Evolutionary conservation across 2,797 vertebrate genomes (phyloP).

Genomic region (Selene dorsalis): DNA sequence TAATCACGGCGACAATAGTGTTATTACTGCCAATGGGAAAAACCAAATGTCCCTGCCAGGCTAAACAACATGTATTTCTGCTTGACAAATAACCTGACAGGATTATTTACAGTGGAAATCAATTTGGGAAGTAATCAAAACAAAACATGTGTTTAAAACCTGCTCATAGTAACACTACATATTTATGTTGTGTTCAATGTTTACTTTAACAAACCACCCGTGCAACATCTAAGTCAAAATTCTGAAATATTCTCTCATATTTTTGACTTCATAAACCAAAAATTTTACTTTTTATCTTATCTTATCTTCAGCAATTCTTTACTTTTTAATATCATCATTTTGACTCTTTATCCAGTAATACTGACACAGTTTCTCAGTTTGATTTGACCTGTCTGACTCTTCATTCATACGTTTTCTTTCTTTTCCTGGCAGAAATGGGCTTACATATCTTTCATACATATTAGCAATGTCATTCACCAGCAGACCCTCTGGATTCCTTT

Average conservation of each 20-base stretch:
- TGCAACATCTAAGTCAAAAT: background rate
- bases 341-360: background rate
- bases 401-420: background rate
- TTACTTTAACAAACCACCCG: background rate
- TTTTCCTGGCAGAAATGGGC: background rate
- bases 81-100: conserved; percentile 25
- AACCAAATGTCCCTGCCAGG: conserved; percentile 35
- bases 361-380: background rate
- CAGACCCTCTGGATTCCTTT: background rate
- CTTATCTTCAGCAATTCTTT: background rate
- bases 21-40: conserved; percentile 48
- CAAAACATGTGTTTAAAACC: background rate
- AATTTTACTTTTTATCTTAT: background rate
- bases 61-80: conserved; percentile 43
- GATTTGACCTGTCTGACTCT: background rate
- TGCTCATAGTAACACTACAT: background rate
- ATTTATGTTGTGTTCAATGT: background rate
- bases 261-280: background rate
- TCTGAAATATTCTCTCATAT: background rate
- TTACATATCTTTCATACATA: background rate
- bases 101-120: background rate
- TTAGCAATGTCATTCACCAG: background rate
- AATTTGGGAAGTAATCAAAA: background rate
- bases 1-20: conserved; percentile 66
- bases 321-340: background rate